Evolutionary conservation across 2,797 vertebrate species (phyloP).

Genomic region (Tachyglossus aculeatus): DNA sequence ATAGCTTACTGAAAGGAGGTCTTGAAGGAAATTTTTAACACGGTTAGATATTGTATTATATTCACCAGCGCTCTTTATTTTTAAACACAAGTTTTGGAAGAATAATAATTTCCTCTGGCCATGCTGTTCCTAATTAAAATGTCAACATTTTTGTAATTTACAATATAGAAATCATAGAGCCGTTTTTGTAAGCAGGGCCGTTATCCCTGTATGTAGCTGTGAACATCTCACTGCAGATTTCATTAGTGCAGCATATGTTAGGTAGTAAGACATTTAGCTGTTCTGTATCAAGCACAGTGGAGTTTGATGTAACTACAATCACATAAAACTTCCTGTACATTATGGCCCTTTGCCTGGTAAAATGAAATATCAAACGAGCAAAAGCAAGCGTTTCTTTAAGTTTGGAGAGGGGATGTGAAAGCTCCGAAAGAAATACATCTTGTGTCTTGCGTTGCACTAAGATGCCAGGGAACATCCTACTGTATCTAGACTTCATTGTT

Average conservation of each 20-base stretch:
- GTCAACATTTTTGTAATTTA: conserved; percentile 2
- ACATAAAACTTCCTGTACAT: conserved; percentile 1
- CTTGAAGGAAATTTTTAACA: neutral
- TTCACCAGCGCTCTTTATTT: conserved; percentile 9
- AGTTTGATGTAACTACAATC: neutral
- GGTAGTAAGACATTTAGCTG: neutral
- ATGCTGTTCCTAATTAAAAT: conserved; percentile 1
- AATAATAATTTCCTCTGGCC: neutral
- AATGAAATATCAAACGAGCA: conserved; percentile 4
- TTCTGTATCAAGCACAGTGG: neutral
- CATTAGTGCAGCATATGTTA: neutral
- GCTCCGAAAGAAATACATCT: neutral
- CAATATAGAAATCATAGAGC: too few relatives aligned
- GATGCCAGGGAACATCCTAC: neutral
- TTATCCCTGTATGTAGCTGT: neutral
- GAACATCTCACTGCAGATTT: neutral
- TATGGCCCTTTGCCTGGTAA: neutral
- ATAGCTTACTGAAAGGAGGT: neutral
- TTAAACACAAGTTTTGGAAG: conserved; percentile 15
- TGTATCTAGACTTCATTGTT: neutral
- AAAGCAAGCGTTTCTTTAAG: conserved; percentile 2
- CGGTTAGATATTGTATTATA: neutral
- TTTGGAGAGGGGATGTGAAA: conserved; percentile 1
- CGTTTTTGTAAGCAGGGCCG: conserved; percentile 3
- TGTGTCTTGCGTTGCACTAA: neutral